Base-by-base conservation (phyloP, 2,888 invertebrate species). In the Seira ritae region DNA sequence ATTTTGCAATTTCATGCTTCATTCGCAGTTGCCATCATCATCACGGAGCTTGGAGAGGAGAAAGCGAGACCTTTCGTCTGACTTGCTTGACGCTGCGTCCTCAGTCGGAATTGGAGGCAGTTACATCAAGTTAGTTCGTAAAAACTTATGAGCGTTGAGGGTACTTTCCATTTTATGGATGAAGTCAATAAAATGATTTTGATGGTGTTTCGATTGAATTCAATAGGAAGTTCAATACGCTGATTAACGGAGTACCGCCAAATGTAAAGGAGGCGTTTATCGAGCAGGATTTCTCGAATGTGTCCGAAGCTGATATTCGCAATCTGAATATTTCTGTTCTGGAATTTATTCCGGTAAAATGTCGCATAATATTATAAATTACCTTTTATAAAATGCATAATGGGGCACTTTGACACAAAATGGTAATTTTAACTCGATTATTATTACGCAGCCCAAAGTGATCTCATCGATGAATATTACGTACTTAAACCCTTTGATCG, bases 251-350 rank as follows among this genome's bases (percentile, higher is more conserved):
- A 19, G 80, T 84, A 3, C 87, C 88, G 10, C 85, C 85, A 10
- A 86, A 84, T 6, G 85, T 88, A n/a, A 83, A 80, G 50, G 84
- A 86, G 1, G 88, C 88, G 1, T 86, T 88, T 60, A 37, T 86
- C 6, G 78, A 85, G 23, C 84, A 84, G 22, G 87, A 88, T 73
- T 88, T 88, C 74, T 87, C 87, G 0, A 88, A 87, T 70, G 84
- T 88, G 55, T 80, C 82, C 31, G 86, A 85, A 67, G 69, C 68
- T 46, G 88, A 88, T 69, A 85, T 88, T 68, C 79, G 82, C 4
- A 73, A 72, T 10, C 73, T 88, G 71, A 87, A 88, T 68, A 84
- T 87, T 19, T 84, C 88, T 23, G 86, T 88, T 17, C 67, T 88
- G 75, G 88, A 88, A 69, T 88, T 83, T 67, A 80, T 88, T 67